Evolutionary conservation across 2,797 vertebrate species (phyloP), one percentile per base, ranked within the genome.

Genomic region (Pipistrellus pygmaeus): DNA sequence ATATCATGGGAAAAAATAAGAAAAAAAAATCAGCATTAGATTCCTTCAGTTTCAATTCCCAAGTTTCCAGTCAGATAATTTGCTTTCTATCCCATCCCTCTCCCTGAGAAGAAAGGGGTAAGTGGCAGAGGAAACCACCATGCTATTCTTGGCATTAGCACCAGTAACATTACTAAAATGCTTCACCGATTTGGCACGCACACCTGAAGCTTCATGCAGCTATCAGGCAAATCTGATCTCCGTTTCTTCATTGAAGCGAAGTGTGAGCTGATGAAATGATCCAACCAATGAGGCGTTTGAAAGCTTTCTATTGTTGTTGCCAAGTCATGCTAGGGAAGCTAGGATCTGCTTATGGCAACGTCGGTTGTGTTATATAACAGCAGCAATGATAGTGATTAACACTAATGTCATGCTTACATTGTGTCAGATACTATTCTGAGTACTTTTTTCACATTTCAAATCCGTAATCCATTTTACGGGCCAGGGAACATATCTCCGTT

Each of bases 201-300:
- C 46, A 30, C 30, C 13, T 46, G 46, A 71, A 55, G 25, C 32
- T 83, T 20, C 62, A 72, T 38, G n/a, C 57, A 41, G 68, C 35
- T 62, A 5, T 30, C 10, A 73, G 21, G 38, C 8, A 73, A 15
- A 18, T 68, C n/a, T 62, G 64, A 53, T 80, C 66, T 41, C 82
- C 41, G 32, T 51, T 57, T 78, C 48, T 95, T 88, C 92, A 71
- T 0, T 85, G 66, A 76, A 85, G 73, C 9, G 27, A 93, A 88
- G 53, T 76, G 12, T 77, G 77, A 75, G 60, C 27, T 32, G 64
- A 90, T 84, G n/a, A 94, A 90, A 66, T 41, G 32, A 87, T 48
- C 27, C 32, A 66, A 88, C 0, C 21, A 64, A 35, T 66, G 78
- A 76, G 44, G 35, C 6, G 0, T 93, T 60, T 91, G 44, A 62